Base-by-base conservation (phyloP, 1,140 invertebrate species). In the Pogonomyrmex californicus region DNA sequence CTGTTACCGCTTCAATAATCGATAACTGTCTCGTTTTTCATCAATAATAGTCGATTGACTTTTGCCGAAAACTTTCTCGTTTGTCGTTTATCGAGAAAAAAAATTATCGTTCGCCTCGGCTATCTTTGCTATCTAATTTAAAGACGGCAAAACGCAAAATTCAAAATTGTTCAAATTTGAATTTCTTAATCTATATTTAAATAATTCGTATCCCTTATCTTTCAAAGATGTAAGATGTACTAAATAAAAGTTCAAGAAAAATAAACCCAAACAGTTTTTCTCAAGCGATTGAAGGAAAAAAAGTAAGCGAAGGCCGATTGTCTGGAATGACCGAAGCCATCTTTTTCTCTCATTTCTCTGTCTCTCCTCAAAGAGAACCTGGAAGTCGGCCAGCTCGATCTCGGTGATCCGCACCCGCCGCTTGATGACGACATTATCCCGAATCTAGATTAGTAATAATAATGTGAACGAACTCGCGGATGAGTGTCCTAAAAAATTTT, bases 381-480 rank as follows among this genome's bases (percentile, higher is more conserved):
- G 62, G 62, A 79, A 79, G 47, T 79, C 62, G 4, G 77, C n/a
- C 77, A 79, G 47, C 30, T 66, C 62, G 47, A 79, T 41, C 60
- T 66, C 51, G 51, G 44, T 17, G 12, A 66, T 6, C n/a, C 60
- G 17, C 44, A 77, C 6, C 44, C 44, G 33, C 17, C n/a, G 33
- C 33, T 38, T 47, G 62, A 68, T 79, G 62, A 54, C 44, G 62
- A 54, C 47, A 79, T 79, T 68, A 66, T 79, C 38, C 17, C n/a
- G 36, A 12, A 54, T 79, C 77, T 79, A 79, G 44, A 79, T 79
- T 79, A 79, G 77, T 79, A n/a, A n/a, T n/a, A n/a, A 41, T 68
- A 79, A 65, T 68, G 47, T 68, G n/a, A 79, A 79, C 44, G n/a
- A 79, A 51, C n/a, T 79, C 63, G 6, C 44, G 44, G 36, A n/a